Evolutionary conservation across 2,888 invertebrate genomes (phyloP).

Genomic region (Leptinotarsa tumamoca): DNA sequence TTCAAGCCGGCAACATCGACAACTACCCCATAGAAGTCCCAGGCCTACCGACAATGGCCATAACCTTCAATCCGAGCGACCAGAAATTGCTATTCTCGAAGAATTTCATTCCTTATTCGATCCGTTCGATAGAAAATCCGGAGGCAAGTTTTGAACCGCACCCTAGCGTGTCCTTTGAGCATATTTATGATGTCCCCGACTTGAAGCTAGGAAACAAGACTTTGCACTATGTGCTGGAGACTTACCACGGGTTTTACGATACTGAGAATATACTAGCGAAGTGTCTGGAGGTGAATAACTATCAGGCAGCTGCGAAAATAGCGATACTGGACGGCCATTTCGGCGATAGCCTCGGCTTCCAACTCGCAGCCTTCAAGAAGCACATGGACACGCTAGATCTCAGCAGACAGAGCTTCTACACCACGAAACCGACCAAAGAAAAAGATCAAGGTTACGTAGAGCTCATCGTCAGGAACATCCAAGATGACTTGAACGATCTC

Average conservation of each 20-base stretch:
- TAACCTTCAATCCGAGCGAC: constrained; percentile 62
- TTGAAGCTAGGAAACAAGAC: constrained; percentile 61
- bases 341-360: constrained; percentile 65
- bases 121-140: constrained; percentile 53
- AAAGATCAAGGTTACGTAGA: constrained; percentile 55
- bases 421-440: constrained; percentile 54
- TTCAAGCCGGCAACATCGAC: constrained; percentile 57
- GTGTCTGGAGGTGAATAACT: constrained; percentile 62
- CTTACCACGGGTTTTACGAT: constrained; percentile 64
- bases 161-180: constrained; percentile 45
- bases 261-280: constrained; percentile 61
- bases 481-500: constrained; percentile 52
- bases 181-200: constrained; percentile 52
- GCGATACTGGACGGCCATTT: constrained; percentile 64
- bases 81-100: constrained; percentile 57
- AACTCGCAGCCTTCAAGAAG: constrained; percentile 62
- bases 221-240: constrained; percentile 63
- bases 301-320: constrained; percentile 65
- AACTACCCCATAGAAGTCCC: constrained; percentile 64
- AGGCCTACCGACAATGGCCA: constrained; percentile 64
- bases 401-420: constrained; percentile 54
- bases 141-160: constrained; percentile 28
- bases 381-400: constrained; percentile 58
- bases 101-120: constrained; percentile 52
- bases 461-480: constrained; percentile 54